Base-by-base conservation (phyloP, 2,888 invertebrate genomes). In the Catocala nupta region DNA sequence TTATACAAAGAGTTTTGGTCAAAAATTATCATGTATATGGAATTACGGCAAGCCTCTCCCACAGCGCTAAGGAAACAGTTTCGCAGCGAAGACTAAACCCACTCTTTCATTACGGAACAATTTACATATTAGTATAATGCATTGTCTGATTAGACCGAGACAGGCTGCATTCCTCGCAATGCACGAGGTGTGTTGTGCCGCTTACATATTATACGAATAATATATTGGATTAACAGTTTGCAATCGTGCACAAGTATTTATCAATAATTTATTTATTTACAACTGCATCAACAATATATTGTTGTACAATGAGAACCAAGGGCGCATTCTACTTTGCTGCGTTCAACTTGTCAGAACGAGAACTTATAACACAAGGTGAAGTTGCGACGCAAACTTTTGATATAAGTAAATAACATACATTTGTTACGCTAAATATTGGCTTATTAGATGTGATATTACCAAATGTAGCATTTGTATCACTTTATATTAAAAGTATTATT, bases 1-100 rank as follows among this genome's bases (percentile, higher is more conserved):
- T 85, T 90, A 89, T 88, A 91, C 91, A 91, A 91, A 90, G 91
- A 91, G 89, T 92, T 93, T 94, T 90, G 89, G 91, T 88, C 87
- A 90, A 93, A 93, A 93, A 90, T 92, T 88, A 91, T 90, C 85
- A 88, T 88, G 87, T 83, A 82, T 85, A 86, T 85, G 85, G 84
- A 82, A 84, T 87, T 85, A 85, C 79, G 76, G 78, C 68, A 71
- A 76, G 73, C 80, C 76, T 87, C 87, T 89, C 87, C 85, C 88
- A 89, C 88, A 89, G 81, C 81, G 70, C 58, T 39, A 65, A 61
- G 60, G 69, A 69, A 68, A 78, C 16, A 53, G 39, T 39, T 9
- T 52, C 34, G 11, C 33, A 13, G 25, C 43, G 11, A 16, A 39
- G 10, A 25, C 54, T 44, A 52, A 52, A 33, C 43, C 7, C 9